Evolutionary conservation across 2,113 vertebrate species (phyloP).

Genomic region (Zosterops borbonicus): DNA sequence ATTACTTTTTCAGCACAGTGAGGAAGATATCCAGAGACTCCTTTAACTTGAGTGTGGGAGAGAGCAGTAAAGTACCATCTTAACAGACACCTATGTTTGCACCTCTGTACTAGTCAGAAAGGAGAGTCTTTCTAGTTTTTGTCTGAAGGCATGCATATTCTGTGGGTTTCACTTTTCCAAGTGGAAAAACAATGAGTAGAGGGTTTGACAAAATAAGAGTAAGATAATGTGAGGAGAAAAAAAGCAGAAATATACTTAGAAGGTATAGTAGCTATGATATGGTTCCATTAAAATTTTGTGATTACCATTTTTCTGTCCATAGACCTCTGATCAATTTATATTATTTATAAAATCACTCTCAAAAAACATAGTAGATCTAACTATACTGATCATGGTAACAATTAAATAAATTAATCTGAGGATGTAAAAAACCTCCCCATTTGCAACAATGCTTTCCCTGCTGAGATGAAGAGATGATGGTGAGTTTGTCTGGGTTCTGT

Average conservation of each 20-base stretch:
- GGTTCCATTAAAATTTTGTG: background rate
- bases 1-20: background rate
- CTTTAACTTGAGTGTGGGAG: background rate
- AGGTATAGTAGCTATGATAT: background rate
- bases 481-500: background rate
- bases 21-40: background rate
- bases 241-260: background rate
- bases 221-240: background rate
- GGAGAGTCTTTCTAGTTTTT: background rate
- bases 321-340: background rate
- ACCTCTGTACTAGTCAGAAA: background rate
- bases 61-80: background rate
- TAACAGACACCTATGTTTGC: background rate
- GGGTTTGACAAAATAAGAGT: background rate
- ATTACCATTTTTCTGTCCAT: background rate
- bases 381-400: background rate
- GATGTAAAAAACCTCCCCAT: background rate
- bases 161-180: background rate
- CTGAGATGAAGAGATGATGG: background rate
- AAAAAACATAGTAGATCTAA: background rate
- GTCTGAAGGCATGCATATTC: background rate
- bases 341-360: background rate
- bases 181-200: background rate
- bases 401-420: background rate
- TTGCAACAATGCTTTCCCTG: background rate